Base-by-base conservation (phyloP, 2,797 vertebrate genomes). In the Sorex maritimensis region DNA sequence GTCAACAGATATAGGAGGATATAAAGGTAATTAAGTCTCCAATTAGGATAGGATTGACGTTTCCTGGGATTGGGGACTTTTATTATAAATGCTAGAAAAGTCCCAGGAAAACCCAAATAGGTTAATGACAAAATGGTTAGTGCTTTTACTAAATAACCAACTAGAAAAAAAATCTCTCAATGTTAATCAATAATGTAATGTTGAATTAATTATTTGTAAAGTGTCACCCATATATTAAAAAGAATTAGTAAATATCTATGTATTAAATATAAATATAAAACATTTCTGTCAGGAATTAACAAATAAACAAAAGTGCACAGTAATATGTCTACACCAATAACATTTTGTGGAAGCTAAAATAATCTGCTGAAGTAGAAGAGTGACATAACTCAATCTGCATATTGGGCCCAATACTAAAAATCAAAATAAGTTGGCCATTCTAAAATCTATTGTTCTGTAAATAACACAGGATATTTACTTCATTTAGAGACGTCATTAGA, bases 151-250 rank as follows among this genome's bases (percentile, higher is more conserved):
- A 81, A 94, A 38, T 26, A 85, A 90, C 81, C 21, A 85, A 82
- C 1, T 74, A 1, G 3, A 30, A 38, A 72, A 72, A 21, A 63
- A 77, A 34, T 13, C 26, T 0, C 52, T 65, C 78, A 81, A 65
- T 82, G 6, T 69, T 58, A 41, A 81, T 81, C 58, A 30, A 75
- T 80, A 84, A 12, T 15, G 21, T 52, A 77, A 69, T 72, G 19
- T 38, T 88, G 21, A 81, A n/a, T 72, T 85, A 74, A 81, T 79
- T 73, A 79, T 58, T 88, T 94, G 28, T 93, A 86, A 23, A 91
- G 2, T 80, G 69, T 9, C 74, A 41, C 8, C 44, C 1, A 86
- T 5, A 5, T 91, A 77, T 92, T 89, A 28, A 41, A 74, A 77
- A 81, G 5, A 80, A 72, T 85, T 74, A 73, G 28, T 21, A 84